Evolutionary conservation across 2,888 invertebrate species (phyloP), one percentile per base, ranked within the genome.

Genomic region (Drosophila nigricruria): DNA sequence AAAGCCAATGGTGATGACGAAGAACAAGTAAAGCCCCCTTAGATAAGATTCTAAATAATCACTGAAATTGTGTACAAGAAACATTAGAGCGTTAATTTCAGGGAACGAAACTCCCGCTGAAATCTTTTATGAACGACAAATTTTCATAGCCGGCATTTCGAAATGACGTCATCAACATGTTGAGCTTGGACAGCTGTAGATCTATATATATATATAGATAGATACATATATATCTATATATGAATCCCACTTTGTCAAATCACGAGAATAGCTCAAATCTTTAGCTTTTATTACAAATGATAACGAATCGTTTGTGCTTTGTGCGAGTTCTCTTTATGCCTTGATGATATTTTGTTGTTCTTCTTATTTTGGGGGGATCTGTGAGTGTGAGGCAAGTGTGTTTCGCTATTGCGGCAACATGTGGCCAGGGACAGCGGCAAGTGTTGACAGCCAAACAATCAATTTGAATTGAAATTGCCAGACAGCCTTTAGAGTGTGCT

Each of bases 401-500:
- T 18, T 68, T 27, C 9, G 52, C 68, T 64, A 69, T 77, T 64
- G 81, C 42, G 59, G 43, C 61, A 74, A 79, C 87, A 86, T 81
- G 72, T 82, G 84, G 71, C 65, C 67, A 73, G 70, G 50, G 58
- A 67, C 66, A 64, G 42, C 36, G 25, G n/a, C 20, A 42, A 84
- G 82, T 74, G 79, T 73, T 77, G 79, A 81, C 88, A 82, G 69
- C 52, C 77, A 67, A 85, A 71, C 68, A 74, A 83, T 83, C 82
- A 85, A 83, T 83, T 88, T 88, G 65, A 88, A 83, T 88, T 88
- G 69, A 74, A 82, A 74, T 53, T 58, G 63, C 47, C 36, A 53
- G 60, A 49, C 45, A 47, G 50, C 57, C 52, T 56, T 36, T 16
- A 6, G 23, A 38, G 23, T 16, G 34, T 49, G 20, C 2, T 5